Percentiles rank a stretch among this genome's conserved stretches.
Conservation (phyloP, 2,797 vertebrate species). For the Karalla daura region DNA sequence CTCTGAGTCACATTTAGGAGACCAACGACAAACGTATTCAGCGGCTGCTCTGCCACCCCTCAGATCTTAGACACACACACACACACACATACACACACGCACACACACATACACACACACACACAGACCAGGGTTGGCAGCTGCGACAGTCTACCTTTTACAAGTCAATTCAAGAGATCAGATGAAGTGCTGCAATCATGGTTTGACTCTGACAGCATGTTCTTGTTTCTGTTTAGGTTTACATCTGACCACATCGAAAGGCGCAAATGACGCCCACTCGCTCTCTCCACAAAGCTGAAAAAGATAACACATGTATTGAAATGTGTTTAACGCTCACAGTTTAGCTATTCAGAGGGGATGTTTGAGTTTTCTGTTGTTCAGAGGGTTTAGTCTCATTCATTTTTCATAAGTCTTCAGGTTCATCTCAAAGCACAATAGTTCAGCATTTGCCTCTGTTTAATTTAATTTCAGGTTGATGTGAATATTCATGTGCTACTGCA, state of each 20-base stretch:
- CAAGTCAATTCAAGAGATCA: constrained; percentile 1
- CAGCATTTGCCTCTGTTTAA: constrained; percentile 34
- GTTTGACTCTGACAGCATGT: constrained; percentile 6
- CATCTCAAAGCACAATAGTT: constrained; percentile 28
- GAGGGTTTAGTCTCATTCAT: constrained; percentile 43
- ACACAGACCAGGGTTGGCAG: constrained; percentile 12
- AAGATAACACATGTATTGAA: constrained; percentile 5
- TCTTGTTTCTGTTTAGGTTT: constrained; percentile 2
- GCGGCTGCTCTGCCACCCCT: constrained; percentile 31
- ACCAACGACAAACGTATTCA: constrained; percentile 38
- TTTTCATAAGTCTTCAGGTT: constrained; percentile 43
- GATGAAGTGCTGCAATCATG: constrained; percentile 9
- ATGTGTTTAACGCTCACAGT: constrained; percentile 13
- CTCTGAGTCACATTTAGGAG: constrained; percentile 42
- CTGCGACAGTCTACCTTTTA: constrained; percentile 21
- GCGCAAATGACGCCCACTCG: constrained; percentile 2
- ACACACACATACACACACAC: constrained; percentile 1
- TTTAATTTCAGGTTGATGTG: constrained; percentile 40
- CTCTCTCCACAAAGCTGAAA: constrained; percentile 4
- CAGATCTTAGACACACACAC: neutral
- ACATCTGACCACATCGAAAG: neutral
- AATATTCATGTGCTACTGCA: constrained; percentile 41
- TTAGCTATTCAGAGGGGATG: constrained; percentile 21
- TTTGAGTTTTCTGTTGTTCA: constrained; percentile 23
- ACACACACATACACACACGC: constrained; percentile 2